Percentiles rank a stretch among this genome's conserved stretches.
Conservation (phyloP, 2,888 invertebrate genomes). For the Drosophila mercatorum region DNA sequence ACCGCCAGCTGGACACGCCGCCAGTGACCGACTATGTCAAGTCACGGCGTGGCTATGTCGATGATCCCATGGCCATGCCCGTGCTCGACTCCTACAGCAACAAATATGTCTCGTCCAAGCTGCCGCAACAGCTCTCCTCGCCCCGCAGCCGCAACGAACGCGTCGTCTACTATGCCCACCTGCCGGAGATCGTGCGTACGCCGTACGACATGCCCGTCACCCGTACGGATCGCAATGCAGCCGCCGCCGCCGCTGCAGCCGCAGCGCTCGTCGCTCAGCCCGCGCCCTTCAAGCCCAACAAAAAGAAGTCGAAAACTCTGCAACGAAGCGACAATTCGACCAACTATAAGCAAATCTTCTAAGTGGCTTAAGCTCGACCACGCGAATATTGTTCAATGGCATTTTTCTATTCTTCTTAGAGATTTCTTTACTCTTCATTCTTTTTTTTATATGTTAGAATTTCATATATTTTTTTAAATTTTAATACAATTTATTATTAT, state of each 20-base stretch:
- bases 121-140: slow-evolving; percentile 52
- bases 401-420: neutral
- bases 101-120: slow-evolving; percentile 62
- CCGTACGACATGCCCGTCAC: slow-evolving; percentile 75
- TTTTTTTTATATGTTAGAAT: neutral
- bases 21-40: slow-evolving; percentile 80
- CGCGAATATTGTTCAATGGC: slow-evolving; percentile 6
- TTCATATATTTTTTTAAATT: neutral
- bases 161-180: slow-evolving; percentile 89
- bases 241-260: slow-evolving; percentile 29
- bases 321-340: slow-evolving; percentile 54
- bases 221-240: slow-evolving; percentile 49
- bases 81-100: slow-evolving; percentile 63
- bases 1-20: slow-evolving; percentile 83
- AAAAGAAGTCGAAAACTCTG: slow-evolving; percentile 56
- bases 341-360: slow-evolving; percentile 46
- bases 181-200: slow-evolving; percentile 89
- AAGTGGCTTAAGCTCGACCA: neutral
- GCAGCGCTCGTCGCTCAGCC: slow-evolving; percentile 19
- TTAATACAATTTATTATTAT: neutral
- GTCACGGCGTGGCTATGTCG: slow-evolving; percentile 73
- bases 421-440: neutral
- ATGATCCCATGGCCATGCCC: slow-evolving; percentile 51
- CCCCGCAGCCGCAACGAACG: slow-evolving; percentile 82
- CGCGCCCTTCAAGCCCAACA: slow-evolving; percentile 46